phyloP scores from a whole-genome alignment of 2,797 vertebrate species.

The Cossypha niveicapilla region DNA sequence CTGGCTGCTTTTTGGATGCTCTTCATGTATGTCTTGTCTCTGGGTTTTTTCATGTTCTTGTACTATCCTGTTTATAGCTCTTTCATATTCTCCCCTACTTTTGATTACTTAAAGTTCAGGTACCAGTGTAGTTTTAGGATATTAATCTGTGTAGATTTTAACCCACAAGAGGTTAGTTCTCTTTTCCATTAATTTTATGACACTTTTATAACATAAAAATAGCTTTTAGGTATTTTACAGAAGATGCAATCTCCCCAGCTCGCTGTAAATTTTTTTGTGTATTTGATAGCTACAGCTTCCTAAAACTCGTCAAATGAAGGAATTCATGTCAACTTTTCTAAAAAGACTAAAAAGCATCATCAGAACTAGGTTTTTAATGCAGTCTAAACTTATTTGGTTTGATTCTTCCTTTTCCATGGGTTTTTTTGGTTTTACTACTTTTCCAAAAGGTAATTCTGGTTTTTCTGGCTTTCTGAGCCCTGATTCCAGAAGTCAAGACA shows the following conservation, averaged over 20 bases:
- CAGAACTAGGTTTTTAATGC: not conserved
- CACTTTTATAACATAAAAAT: not conserved
- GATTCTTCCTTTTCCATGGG: accelerated
- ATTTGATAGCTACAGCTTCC: not conserved
- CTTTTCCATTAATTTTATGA: not conserved
- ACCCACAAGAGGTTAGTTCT: not conserved
- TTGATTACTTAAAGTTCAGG: not conserved
- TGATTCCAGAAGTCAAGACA: not conserved
- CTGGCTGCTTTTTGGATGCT: not conserved
- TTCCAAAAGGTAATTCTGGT: not conserved
- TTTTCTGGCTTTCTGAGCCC: not conserved
- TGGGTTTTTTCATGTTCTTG: accelerated
- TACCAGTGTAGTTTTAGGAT: not conserved
- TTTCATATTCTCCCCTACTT: not conserved
- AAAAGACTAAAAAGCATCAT: not conserved
- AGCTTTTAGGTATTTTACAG: not conserved
- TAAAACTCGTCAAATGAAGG: not conserved
- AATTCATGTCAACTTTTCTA: not conserved
- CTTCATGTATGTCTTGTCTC: not conserved
- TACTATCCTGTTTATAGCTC: not conserved
- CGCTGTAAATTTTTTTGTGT: not conserved
- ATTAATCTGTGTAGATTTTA: not conserved
- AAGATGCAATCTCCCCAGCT: accelerated
- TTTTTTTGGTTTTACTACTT: not conserved
- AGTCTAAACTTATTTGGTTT: not conserved